Conservation (phyloP, 2,888 invertebrate species). For the Sisyra nigra region DNA sequence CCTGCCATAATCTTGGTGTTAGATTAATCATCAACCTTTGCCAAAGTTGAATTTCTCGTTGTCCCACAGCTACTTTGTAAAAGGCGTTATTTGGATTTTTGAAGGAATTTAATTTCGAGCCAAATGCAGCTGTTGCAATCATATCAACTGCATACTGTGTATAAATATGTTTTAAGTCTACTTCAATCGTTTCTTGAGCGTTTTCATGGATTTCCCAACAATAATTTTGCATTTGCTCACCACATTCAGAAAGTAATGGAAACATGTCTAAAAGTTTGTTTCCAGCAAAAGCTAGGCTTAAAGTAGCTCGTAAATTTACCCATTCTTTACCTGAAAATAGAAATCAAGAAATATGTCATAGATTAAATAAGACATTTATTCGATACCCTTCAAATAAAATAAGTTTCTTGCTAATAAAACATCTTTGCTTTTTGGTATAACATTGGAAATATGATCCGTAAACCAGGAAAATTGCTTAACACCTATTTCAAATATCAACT, state of each 20-base stretch:
- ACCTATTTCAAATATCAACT: constrained; percentile 19
- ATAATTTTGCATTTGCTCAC: constrained; percentile 14
- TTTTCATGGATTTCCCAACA: constrained; percentile 12
- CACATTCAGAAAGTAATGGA: constrained; percentile 16
- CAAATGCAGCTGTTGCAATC: constrained; percentile 35
- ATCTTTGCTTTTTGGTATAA: constrained; percentile 15
- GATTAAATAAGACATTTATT: background rate
- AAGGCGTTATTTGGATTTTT: constrained; percentile 34
- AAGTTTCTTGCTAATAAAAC: constrained; percentile 16
- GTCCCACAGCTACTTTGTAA: constrained; percentile 31
- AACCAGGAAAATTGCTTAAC: constrained; percentile 18
- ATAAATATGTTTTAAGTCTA: constrained; percentile 29
- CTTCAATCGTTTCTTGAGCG: constrained; percentile 11
- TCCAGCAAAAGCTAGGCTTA: constrained; percentile 25
- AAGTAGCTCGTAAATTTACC: constrained; percentile 25
- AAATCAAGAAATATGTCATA: background rate
- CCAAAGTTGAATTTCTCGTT: constrained; percentile 24
- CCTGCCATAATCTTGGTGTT: no score
- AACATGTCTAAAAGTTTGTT: constrained; percentile 24
- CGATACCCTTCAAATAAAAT: constrained; percentile 15
- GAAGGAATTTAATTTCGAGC: constrained; percentile 35
- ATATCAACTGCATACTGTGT: constrained; percentile 34
- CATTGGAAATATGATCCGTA: constrained; percentile 16
- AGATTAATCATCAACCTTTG: background rate
- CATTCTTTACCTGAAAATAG: constrained; percentile 16